Percentiles rank a stretch among this genome's conserved stretches.
Conservation (phyloP, 92 coral and sea anemone genomes). For the Parazoanthus darwini region DNA sequence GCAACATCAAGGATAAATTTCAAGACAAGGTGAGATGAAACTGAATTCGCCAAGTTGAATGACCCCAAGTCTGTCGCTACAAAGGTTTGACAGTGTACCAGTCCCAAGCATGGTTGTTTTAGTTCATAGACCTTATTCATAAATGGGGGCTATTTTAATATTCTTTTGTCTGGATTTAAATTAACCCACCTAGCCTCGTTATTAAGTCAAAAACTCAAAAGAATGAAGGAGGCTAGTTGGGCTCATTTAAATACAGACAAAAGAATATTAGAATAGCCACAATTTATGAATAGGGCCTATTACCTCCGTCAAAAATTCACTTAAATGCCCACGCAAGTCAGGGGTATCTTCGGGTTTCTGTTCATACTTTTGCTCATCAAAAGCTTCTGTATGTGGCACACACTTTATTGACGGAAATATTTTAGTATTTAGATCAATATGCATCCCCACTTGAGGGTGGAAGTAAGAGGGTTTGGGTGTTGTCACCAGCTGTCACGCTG, state of each 20-base stretch:
- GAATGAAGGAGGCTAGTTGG: too few relatives aligned
- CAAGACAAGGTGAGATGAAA: conserved; percentile 41
- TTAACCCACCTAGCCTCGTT: too few relatives aligned
- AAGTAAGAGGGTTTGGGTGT: background rate
- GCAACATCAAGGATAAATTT: conserved; percentile 61
- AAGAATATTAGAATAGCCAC: too few relatives aligned
- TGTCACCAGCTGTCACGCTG: too few relatives aligned
- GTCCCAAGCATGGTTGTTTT: background rate
- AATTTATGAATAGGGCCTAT: too few relatives aligned
- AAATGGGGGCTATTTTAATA: too few relatives aligned
- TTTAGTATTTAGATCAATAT: background rate
- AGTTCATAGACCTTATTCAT: background rate
- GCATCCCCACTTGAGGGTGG: background rate
- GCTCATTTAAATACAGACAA: too few relatives aligned
- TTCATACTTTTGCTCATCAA: background rate
- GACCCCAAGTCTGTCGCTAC: background rate
- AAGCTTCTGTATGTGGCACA: background rate
- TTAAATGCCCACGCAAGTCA: too few relatives aligned
- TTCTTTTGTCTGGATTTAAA: too few relatives aligned
- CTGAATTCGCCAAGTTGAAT: background rate
- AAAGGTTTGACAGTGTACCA: too few relatives aligned
- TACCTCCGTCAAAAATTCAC: too few relatives aligned
- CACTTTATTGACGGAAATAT: background rate
- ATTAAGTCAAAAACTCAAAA: too few relatives aligned
- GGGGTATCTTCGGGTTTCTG: background rate